Base-by-base conservation (phyloP, 2,797 vertebrate genomes). In the Phaenicophaeus curvirostris region DNA sequence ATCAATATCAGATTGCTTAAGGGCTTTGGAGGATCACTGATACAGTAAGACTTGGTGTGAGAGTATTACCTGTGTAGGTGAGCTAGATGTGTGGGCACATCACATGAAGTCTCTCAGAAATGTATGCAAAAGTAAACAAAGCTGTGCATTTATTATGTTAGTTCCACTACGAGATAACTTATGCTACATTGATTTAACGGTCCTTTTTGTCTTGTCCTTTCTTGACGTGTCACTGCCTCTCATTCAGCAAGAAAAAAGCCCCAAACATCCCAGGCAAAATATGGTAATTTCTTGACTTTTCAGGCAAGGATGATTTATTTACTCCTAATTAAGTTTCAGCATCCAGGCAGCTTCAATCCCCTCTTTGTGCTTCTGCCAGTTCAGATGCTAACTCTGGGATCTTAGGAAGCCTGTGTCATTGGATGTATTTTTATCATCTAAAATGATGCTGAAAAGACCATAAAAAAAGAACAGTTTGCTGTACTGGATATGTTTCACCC, bases 1-100 rank as follows among this genome's bases (percentile, higher is more conserved):
- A 97, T 98, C 97, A 91, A 97, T 97, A 98, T 93, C 77, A 78
- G 92, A 89, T 96, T 97, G 96, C 96, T 96, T 93, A 89, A 69
- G 76, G 94, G 95, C 85, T 96, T 92, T 94, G 89, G 73, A 50
- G 57, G 65, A 94, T 87, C 79, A 93, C 61, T 5, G 16, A 28
- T 82, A 86, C 89, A 89, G 94, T 89, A 93, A 91, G 89, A 85
- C 74, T 54, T 61, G 61, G 50, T 57, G 25, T 48, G 50, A 62
- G 53, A 82, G 20, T 19, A 5, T 58, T 71, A 93, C 95, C 93
- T 95, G 68, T 8, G 9, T 35, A 90, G 88, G 68, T 90, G 71
- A 89, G 76, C 85, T 11, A 67, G 57, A 53, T 19, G 37, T 1
- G 0, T 28, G 44, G 11, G 8, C 59, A 77, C 84, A 59, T 67